These are phyloP conservation scores for Drosophila macrothrix DNA, from an alignment of 2,888 invertebrate genomes.

Conservation along the genomic window DNA sequence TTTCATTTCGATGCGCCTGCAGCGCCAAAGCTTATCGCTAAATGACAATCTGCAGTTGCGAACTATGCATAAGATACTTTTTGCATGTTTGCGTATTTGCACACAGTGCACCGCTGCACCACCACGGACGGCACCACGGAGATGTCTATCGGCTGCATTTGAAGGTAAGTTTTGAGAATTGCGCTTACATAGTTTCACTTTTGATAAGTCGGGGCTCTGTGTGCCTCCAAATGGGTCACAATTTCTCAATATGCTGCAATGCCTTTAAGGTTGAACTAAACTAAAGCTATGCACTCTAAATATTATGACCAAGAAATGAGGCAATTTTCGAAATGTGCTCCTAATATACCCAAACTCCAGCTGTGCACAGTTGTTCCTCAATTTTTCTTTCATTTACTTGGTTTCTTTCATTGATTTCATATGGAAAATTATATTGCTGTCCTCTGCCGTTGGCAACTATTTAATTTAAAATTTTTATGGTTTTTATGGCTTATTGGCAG, in stretches of 20 bases:
- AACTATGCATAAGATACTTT: conserved; percentile 51
- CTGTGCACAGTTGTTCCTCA: conserved; percentile 26
- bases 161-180: conserved; percentile 64
- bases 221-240: conserved; percentile 60
- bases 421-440: conserved; percentile 27
- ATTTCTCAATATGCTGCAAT: conserved; percentile 15
- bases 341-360: conserved; percentile 29
- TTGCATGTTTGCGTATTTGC: conserved; percentile 47
- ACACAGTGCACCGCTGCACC: neutral
- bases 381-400: neutral
- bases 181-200: conserved; percentile 61
- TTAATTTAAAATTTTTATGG: conserved; percentile 12
- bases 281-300: neutral
- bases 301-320: neutral
- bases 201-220: conserved; percentile 53
- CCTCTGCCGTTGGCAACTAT: conserved; percentile 17
- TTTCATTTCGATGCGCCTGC: conserved; percentile 69
- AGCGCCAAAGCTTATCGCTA: conserved; percentile 62
- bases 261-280: conserved; percentile 55
- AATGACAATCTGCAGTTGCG: conserved; percentile 66
- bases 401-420: conserved; percentile 29
- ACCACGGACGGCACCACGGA: conserved; percentile 31
- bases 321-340: neutral
- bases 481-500: conserved; percentile 11
- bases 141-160: conserved; percentile 72